Evolutionary conservation across 1,140 invertebrate species (phyloP).

Genomic region (Octopus bimaculoides): DNA sequence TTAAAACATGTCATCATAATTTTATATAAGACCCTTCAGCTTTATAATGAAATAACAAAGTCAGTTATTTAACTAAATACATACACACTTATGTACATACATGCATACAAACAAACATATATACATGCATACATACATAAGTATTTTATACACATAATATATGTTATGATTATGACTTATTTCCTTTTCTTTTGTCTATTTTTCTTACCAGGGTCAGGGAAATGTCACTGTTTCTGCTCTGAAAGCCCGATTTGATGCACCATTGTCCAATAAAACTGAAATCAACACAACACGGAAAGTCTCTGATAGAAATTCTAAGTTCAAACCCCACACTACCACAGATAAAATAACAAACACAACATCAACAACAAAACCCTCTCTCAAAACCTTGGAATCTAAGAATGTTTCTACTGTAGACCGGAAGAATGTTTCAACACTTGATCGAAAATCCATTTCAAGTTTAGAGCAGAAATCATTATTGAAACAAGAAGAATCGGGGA

Average conservation of each 20-base stretch:
- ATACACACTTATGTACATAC: too few species aligned
- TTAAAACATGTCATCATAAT: too few species aligned
- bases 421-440: not conserved
- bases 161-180: too few species aligned
- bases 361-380: not conserved
- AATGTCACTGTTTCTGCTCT: not conserved
- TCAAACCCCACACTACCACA: not conserved
- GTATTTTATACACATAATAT: too few species aligned
- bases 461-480: too few species aligned
- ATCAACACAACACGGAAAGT: not conserved
- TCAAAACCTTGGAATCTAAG: too few species aligned
- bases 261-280: slow-evolving; percentile 1
- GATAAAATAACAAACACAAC: not conserved
- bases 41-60: too few species aligned
- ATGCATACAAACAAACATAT: too few species aligned
- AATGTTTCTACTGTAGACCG: not conserved
- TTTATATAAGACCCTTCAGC: too few species aligned
- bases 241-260: not conserved
- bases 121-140: too few species aligned
- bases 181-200: not conserved
- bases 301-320: not conserved
- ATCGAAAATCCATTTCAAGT: not conserved
- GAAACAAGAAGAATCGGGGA: not conserved
- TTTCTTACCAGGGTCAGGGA: not conserved
- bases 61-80: too few species aligned